A percentile compares a stretch with the other conserved stretches of the same genome.
Conservation (phyloP, 2,797 vertebrate genomes). For the Phalanger gymnotis region DNA sequence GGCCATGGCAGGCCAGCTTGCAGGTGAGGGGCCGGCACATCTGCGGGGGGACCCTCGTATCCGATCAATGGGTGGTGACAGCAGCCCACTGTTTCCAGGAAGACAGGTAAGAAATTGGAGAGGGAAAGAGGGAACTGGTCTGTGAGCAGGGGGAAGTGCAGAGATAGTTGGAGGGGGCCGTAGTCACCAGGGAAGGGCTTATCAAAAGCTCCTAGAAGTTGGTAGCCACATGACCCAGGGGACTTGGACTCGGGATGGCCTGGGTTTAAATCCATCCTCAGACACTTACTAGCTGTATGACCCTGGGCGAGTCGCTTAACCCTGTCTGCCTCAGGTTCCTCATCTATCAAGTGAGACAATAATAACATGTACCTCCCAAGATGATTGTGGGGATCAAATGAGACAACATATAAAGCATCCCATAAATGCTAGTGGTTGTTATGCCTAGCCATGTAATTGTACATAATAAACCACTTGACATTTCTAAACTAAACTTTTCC, state of each 20-base stretch:
- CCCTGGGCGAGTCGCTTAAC: neutral
- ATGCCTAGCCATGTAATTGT: too few species aligned
- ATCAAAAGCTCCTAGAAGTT: neutral
- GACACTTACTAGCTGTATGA: too few species aligned
- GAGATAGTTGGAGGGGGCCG: fast-evolving
- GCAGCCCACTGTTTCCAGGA: constrained; percentile 96
- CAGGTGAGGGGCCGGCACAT: constrained; percentile 91
- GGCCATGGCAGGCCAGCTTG: constrained; percentile 97
- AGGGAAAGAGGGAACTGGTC: neutral
- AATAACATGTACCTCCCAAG: neutral
- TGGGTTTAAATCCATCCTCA: too few species aligned
- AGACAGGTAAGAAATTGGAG: constrained; percentile 85
- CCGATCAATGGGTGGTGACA: constrained; percentile 93
- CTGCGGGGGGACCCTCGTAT: constrained; percentile 93
- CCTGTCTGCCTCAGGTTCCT: neutral
- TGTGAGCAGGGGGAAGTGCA: fast-evolving
- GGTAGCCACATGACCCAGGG: neutral
- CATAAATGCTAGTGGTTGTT: too few species aligned
- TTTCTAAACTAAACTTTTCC: neutral
- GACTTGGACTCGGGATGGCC: neutral
- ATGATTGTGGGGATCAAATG: neutral
- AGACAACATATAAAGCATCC: too few species aligned
- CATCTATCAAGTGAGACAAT: neutral
- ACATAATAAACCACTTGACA: too few species aligned
- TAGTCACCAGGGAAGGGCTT: fast-evolving